Evolutionary conservation across 2,888 invertebrate species (phyloP), one percentile per base, ranked within the genome.

Genomic region (Pseudeuparius sepicola): DNA sequence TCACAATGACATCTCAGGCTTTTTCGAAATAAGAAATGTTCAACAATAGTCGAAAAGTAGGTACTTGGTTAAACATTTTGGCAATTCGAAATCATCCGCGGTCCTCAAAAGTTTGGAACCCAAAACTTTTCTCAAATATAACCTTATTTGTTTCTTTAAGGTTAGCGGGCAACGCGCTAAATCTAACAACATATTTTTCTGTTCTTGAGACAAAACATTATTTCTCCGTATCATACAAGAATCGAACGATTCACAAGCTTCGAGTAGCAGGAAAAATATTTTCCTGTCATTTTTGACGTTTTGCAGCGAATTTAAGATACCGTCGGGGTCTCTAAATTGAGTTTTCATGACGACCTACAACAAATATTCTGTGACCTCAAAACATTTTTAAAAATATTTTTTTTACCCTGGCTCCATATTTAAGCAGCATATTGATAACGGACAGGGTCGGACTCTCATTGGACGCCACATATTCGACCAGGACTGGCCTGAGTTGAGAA

Each of bases 391-490:
- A 20, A 7, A 20, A 7, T 6, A 20, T 20, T 20, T 20, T 20
- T 15, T 2, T 40, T 41, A 78, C 79, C 59, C 77, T 71, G 4
- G 88, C 84, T 1, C 89, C 89, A 50, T 85, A 75, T 53, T 74
- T 70, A 3, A 90, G 66, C 41, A 89, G 60, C 36, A 82, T 54
- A 4, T 72, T 65, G 1, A 89, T 72, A 5, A 88, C 70, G 11
- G 73, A 71, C 0, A 70, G 63, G 20, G 71, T 71, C 0, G 81
- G 81, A 28, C 73, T 71, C n/a, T 73, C 66, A 51, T 81, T 81
- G 46, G 79, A 79, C 1, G 81, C 78, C 9, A 89, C 65, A 57
- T 88, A 88, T 57, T 89, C 89, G 0, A 85, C 83, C 2, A 90
- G 63, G 0, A 86, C 82, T 0, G 87, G 82, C 31, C 83, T 68